Conservation (phyloP, 2,888 invertebrate species). For the Uloborus plumipes region DNA sequence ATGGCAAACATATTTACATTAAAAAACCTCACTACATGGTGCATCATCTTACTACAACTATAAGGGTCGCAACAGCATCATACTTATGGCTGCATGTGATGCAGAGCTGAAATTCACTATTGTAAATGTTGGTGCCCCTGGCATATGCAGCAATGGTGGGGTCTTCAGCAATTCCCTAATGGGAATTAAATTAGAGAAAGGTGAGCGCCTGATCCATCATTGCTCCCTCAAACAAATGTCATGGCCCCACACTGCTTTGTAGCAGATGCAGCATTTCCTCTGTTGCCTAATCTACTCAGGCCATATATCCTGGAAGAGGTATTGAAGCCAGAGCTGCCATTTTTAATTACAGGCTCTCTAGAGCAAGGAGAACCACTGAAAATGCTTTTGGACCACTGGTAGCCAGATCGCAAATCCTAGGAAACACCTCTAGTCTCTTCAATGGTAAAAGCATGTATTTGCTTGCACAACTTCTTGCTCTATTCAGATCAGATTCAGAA, state of each 20-base stretch:
- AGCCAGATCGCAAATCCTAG: background rate
- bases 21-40: conserved; percentile 4
- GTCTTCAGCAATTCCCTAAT: conserved; percentile 9
- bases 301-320: background rate
- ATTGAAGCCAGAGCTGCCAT: background rate
- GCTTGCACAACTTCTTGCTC: background rate
- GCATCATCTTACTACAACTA: conserved; percentile 8
- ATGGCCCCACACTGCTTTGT: background rate
- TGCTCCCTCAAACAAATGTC: background rate
- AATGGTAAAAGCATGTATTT: background rate
- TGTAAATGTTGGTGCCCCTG: conserved; percentile 6
- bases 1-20: conserved; percentile 13
- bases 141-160: conserved; percentile 1
- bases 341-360: conserved; percentile 14
- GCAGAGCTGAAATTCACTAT: background rate
- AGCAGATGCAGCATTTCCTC: conserved; percentile 20
- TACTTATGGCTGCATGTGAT: conserved; percentile 17
- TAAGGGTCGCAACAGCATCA: conserved; percentile 13
- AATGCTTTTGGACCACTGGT: conserved; percentile 27
- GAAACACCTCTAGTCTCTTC: background rate
- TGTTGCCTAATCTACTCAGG: conserved; percentile 2
- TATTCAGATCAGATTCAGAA: background rate
- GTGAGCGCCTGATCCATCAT: background rate
- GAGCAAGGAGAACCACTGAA: conserved; percentile 6
- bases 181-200: background rate